These are phyloP conservation scores for Falco punctatus DNA, from an alignment of 2,113 vertebrate genomes.

Conservation along the genomic window DNA sequence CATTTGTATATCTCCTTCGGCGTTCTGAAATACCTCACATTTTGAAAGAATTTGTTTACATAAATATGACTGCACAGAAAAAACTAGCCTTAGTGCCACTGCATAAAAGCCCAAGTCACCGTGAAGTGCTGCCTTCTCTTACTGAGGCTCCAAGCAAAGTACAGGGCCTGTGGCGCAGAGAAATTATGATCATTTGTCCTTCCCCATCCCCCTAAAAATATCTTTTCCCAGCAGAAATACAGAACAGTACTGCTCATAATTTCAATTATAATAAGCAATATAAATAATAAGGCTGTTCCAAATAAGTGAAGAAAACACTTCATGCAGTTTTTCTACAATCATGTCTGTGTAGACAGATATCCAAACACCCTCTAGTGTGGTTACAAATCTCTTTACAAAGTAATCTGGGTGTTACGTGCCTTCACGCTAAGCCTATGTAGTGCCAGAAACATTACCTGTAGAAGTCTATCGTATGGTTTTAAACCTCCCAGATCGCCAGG, in stretches of 20 bases:
- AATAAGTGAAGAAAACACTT: not conserved
- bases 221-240: not conserved
- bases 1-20: not conserved
- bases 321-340: not conserved
- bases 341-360: not conserved
- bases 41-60: not conserved
- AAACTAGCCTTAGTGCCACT: not conserved
- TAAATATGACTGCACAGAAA: not conserved
- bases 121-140: not conserved
- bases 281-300: not conserved
- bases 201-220: not conserved
- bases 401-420: no score
- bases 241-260: not conserved
- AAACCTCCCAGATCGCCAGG: constrained; percentile 90
- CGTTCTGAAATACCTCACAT: not conserved
- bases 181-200: rapidly evolving
- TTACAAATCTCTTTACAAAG: not conserved
- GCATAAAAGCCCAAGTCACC: not conserved
- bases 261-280: not conserved
- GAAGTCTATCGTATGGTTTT: constrained; percentile 88
- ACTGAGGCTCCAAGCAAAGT: not conserved
- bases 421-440: not conserved
- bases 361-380: not conserved
- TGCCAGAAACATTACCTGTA: constrained; percentile 82
- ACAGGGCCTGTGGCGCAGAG: not conserved